A percentile compares a stretch with the other conserved stretches of the same genome.
Evolutionary conservation across 2,113 vertebrate species (phyloP).

Genomic region (Ornithorhynchus anatinus): DNA sequence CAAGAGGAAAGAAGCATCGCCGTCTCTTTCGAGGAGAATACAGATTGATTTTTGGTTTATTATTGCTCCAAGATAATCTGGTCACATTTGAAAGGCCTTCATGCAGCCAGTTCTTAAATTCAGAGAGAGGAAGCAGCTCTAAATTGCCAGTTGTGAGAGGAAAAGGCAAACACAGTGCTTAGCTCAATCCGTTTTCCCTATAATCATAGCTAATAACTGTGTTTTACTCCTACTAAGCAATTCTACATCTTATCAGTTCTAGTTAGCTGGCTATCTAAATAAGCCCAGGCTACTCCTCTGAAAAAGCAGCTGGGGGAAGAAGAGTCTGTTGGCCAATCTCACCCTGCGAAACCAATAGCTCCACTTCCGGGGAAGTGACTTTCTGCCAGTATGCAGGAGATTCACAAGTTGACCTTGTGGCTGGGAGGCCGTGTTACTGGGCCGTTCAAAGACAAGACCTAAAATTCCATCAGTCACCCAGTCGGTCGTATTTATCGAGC

Average conservation of each 20-base stretch:
- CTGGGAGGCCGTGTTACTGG: neutral
- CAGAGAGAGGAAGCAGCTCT: constrained; percentile 10
- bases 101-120: neutral
- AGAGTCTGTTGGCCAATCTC: too few species aligned
- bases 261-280: neutral
- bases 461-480: too few species aligned
- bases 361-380: neutral
- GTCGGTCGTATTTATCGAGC: too few species aligned
- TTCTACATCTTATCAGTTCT: constrained; percentile 30
- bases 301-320: neutral
- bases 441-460: neutral
- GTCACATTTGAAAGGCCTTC: neutral
- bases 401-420: too few species aligned
- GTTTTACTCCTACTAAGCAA: constrained; percentile 40
- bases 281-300: neutral
- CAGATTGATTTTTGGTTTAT: constrained; percentile 28
- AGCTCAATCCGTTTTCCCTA: constrained; percentile 17
- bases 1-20: too few species aligned
- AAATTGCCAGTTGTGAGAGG: constrained; percentile 29
- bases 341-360: constrained; percentile 23
- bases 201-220: constrained; percentile 49
- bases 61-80: constrained; percentile 22
- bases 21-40: neutral
- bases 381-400: neutral
- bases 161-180: neutral